Evolutionary conservation across 2,888 invertebrate genomes (phyloP), one percentile per base, ranked within the genome.

Genomic region (Euplagia quadripunctaria): DNA sequence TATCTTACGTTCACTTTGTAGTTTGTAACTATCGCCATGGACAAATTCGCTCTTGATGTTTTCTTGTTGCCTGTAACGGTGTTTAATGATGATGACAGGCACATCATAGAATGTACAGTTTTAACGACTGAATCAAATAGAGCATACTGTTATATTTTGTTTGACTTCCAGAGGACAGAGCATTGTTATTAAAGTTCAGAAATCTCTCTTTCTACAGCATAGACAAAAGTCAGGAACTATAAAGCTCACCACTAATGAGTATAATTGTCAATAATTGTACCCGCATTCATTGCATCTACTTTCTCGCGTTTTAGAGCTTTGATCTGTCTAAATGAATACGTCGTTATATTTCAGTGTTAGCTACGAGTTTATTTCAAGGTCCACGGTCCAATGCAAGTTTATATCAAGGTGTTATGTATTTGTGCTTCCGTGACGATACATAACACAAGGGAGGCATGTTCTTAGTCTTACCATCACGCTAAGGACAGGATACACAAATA

Each of bases 11-110:
- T 49, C 31, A 66, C 2, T 9, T 16, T 51, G 31, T 51, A 9
- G 0, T 51, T 49, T n/a, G 0, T 31, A 61, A 61, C 14, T 61
- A 12, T 31, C 14, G 20, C 61, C 16, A 9, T 17, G 20, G 7
- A 12, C 17, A 7, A 51, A 20, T 70, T 42, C 14, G 17, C 31
- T 70, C 46, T 64, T 17, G 64, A 42, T 49, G 52, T 49, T n/a
- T 14, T 69, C 61, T 20, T 52, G 31, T 70, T 43, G 20, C 1
- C 51, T 64, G 16, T 68, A 70, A 70, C 70, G 70, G 70, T 42
- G 17, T 43, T 51, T 52, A 70, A 70, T 70, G 42, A 70, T 70
- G 70, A 70, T 70, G 70, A 51, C 46, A 41, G n/a, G 42, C 55
- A 55, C 6, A 41, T 11, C 42, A 55, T 14, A 52, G 9, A 17